Conservation (phyloP, 1,140 invertebrate genomes). For the Aplysia californica region DNA sequence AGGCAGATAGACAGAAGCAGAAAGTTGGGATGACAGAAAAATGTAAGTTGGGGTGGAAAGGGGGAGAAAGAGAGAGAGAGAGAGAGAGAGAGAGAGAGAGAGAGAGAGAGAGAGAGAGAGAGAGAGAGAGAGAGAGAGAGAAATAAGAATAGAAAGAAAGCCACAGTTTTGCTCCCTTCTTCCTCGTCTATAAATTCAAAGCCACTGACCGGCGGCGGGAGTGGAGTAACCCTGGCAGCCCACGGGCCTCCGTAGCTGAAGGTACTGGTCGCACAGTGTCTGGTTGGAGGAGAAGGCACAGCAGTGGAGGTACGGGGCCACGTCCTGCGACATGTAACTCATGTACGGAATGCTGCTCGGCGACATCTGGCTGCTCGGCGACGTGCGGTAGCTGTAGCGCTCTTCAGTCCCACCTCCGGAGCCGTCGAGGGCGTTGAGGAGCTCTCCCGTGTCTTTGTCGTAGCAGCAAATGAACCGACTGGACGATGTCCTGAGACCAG, state of each 20-base stretch:
- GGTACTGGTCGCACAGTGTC: constrained; percentile 40
- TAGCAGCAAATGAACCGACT: constrained; percentile 52
- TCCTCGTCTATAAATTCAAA: neutral
- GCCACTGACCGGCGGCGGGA: constrained; percentile 49
- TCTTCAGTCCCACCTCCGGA: constrained; percentile 45
- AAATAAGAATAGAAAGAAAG: too few species aligned
- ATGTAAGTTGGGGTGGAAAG: too few species aligned
- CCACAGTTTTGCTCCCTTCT: too few species aligned
- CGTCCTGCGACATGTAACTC: constrained; percentile 50
- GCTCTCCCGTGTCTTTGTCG: constrained; percentile 34
- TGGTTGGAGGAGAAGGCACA: constrained; percentile 46
- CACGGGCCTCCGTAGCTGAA: constrained; percentile 38
- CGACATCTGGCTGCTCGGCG: neutral
- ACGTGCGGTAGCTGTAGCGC: constrained; percentile 45
- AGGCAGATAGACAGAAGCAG: too few species aligned
- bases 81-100: too few species aligned
- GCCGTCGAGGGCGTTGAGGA: constrained; percentile 46
- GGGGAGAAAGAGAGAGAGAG: too few species aligned
- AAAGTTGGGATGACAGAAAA: too few species aligned
- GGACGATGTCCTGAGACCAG: constrained; percentile 21
- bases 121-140: too few species aligned
- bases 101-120: too few species aligned
- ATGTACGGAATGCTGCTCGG: constrained; percentile 46
- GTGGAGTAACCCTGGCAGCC: constrained; percentile 50
- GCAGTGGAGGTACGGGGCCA: constrained; percentile 54